Evolutionary conservation across 2,888 invertebrate genomes (phyloP).

Genomic region (Tortrix viridana): DNA sequence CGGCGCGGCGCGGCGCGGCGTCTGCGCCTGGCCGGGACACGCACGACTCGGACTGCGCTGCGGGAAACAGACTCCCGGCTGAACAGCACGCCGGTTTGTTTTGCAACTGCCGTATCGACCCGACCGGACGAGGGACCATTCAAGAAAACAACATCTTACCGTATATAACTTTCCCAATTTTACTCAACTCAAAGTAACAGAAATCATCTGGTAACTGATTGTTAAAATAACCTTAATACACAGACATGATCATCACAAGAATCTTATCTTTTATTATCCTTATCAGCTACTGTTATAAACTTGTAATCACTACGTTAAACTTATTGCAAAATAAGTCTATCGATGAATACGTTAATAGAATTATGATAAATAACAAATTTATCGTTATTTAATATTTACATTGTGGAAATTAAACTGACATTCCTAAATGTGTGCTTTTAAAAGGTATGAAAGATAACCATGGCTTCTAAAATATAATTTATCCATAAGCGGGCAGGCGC

Average conservation of each 20-base stretch:
- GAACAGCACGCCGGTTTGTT: slow-evolving; percentile 53
- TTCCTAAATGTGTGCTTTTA: slow-evolving; percentile 71
- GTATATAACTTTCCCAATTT: slow-evolving; percentile 74
- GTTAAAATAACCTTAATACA: slow-evolving; percentile 79
- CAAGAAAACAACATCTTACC: slow-evolving; percentile 78
- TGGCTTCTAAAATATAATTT: slow-evolving; percentile 65
- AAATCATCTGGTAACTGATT: slow-evolving; percentile 79
- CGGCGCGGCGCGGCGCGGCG: slow-evolving; percentile 44
- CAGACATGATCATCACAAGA: slow-evolving; percentile 76
- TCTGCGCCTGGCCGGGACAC: slow-evolving; percentile 52
- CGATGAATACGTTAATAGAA: slow-evolving; percentile 76
- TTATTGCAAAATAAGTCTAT: slow-evolving; percentile 79
- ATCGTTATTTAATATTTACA: slow-evolving; percentile 77
- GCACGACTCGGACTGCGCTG: slow-evolving; percentile 70
- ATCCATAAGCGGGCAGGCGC: slow-evolving; percentile 16
- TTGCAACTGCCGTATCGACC: slow-evolving; percentile 48
- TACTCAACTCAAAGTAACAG: slow-evolving; percentile 81
- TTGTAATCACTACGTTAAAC: slow-evolving; percentile 75
- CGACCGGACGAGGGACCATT: slow-evolving; percentile 64
- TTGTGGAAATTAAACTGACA: slow-evolving; percentile 68
- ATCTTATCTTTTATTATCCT: slow-evolving; percentile 63
- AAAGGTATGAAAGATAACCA: slow-evolving; percentile 72
- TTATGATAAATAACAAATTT: slow-evolving; percentile 81
- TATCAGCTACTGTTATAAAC: slow-evolving; percentile 70
- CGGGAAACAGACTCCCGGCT: slow-evolving; percentile 60